Conservation (phyloP, 2,888 invertebrate species). For the Synergus laeviventris region DNA sequence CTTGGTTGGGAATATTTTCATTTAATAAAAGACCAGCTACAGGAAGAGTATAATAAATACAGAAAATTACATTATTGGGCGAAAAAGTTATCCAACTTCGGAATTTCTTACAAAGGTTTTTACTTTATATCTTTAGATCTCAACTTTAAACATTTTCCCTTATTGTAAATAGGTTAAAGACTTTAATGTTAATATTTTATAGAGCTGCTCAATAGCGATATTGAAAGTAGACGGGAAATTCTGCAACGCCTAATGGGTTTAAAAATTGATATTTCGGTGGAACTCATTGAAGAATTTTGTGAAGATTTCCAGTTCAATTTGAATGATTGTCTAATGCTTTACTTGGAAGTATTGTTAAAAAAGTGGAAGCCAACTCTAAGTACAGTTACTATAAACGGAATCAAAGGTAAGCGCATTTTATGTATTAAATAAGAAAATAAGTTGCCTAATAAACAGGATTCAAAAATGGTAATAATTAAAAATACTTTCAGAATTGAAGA, state of each 20-base stretch:
- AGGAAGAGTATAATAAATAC: conserved; percentile 57
- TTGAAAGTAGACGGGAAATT: conserved; percentile 63
- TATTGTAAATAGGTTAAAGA: conserved; percentile 4
- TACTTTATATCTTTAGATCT: not conserved
- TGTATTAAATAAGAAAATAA: not conserved
- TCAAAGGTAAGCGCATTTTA: conserved; percentile 55
- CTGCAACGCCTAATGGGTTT: conserved; percentile 64
- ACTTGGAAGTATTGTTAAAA: conserved; percentile 70
- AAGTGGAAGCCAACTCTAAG: conserved; percentile 75
- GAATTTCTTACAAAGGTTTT: conserved; percentile 69
- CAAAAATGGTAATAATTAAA: not conserved
- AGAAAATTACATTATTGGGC: conserved; percentile 69
- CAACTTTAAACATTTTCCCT: not conserved
- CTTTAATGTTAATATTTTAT: conserved; percentile 36
- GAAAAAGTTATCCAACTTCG: conserved; percentile 64
- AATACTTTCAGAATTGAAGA: conserved; percentile 58
- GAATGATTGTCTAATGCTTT: conserved; percentile 71
- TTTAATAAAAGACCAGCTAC: conserved; percentile 53
- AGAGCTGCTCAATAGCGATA: conserved; percentile 67
- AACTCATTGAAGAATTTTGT: conserved; percentile 75
- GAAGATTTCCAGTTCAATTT: conserved; percentile 73
- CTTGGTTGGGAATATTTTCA: conserved; percentile 67
- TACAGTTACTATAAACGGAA: conserved; percentile 45
- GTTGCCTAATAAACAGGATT: not conserved
- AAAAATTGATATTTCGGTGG: conserved; percentile 60